Evolutionary conservation across 1,140 invertebrate genomes (phyloP).

Genomic region (silkworm (Bombyx mori)): DNA sequence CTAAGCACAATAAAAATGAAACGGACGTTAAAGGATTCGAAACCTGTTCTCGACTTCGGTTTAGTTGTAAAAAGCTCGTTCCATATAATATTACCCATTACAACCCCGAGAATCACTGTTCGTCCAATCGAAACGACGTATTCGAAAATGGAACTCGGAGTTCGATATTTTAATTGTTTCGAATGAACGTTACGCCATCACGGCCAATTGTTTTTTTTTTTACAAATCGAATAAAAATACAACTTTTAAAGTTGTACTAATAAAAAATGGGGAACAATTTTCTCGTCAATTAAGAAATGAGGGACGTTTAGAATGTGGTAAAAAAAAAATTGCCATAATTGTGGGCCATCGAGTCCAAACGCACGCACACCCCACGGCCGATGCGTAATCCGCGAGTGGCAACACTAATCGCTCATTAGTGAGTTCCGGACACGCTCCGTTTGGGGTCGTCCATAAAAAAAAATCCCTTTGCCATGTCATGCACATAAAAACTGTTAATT

Average conservation of each 20-base stretch:
- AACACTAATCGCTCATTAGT: slow-evolving; percentile 67
- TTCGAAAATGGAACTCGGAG: slow-evolving; percentile 56
- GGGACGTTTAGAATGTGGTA: no score
- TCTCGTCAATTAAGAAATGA: no score
- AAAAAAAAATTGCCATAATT: no score
- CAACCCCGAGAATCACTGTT: slow-evolving; percentile 61
- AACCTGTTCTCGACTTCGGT: slow-evolving; percentile 61
- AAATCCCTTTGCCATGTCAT: neutral
- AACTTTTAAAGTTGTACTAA: no score
- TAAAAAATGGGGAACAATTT: no score
- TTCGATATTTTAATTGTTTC: slow-evolving; percentile 67
- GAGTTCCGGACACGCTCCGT: slow-evolving; percentile 49
- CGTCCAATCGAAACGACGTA: slow-evolving; percentile 48
- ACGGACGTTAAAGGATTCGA: slow-evolving; percentile 49
- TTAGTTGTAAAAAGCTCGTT: slow-evolving; percentile 66
- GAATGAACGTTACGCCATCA: slow-evolving; percentile 38
- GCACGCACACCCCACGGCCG: slow-evolving; percentile 46
- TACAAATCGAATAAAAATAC: no score
- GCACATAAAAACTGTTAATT: neutral
- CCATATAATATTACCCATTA: slow-evolving; percentile 68
- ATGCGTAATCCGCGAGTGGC: slow-evolving; percentile 60
- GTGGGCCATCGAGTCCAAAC: slow-evolving; percentile 8
- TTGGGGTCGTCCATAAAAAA: slow-evolving; percentile 31
- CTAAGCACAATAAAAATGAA: slow-evolving; percentile 61
- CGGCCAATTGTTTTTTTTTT: neutral